Base-by-base conservation (phyloP, 2,888 invertebrate species). In the Sphaeridia pumilis region DNA sequence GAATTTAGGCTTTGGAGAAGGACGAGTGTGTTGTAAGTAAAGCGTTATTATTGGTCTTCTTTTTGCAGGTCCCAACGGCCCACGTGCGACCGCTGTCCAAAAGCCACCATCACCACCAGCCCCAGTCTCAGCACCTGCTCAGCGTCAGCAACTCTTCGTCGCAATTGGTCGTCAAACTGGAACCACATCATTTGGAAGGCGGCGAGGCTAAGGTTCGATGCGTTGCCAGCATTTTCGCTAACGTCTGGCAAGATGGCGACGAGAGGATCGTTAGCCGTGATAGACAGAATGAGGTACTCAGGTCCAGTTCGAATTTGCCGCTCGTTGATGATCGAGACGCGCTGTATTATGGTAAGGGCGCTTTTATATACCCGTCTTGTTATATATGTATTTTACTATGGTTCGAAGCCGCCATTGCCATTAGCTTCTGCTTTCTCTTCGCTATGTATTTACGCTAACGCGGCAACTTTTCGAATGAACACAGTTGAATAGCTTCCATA, bases 181-280 rank as follows among this genome's bases (percentile, higher is more conserved):
- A 52, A 31, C 12, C 25, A n/a, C 14, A 27, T n/a, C 52, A 52
- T 28, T 38, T 52, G 17, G 52, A 46, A 28, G 38, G 46, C 12
- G 52, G 52, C 12, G 46, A 36, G 27, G 52, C 46, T n/a, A 52
- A 46, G 36, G 41, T 52, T 21, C 31, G 52, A n/a, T 52, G 52
- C 31, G 46, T 52, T 2, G 48, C 48, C 7, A 38, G 38, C 38
- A 34, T 48, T 24, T 48, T 48, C 22, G 36, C 48, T 25, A 44
- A 44, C n/a, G 43, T 50, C 24, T 54, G 46, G 53, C 48, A 53
- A 31, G 53, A 53, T 36, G 54, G 54, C 20, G 49, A 49, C n/a
- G 54, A 50, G 31, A 49, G 26, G 24, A 38, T 38, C 7, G 38
- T 38, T 5, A 38, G 20, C 38, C 38, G 38, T 17, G 38, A 38